Conservation (phyloP, 2,888 invertebrate genomes). For the Nemurella pictetii region DNA sequence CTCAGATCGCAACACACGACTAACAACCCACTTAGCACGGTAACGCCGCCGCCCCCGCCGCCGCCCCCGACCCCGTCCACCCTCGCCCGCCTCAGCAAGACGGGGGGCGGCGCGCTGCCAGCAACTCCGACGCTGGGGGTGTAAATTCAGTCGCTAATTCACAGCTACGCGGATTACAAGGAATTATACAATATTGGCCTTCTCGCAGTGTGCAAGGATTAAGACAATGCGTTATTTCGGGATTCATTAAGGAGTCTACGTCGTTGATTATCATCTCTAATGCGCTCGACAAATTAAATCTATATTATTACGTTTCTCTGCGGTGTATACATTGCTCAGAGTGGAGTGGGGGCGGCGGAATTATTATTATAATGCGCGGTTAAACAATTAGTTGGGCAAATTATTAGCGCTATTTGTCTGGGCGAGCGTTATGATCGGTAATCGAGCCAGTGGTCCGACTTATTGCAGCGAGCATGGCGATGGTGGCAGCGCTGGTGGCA, state of each 20-base stretch:
- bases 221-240: neutral
- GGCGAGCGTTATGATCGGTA: neutral
- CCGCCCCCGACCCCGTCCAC: neutral
- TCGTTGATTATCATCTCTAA: neutral
- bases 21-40: constrained; percentile 2
- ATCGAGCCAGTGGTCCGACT: neutral
- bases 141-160: constrained; percentile 5
- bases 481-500: neutral
- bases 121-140: neutral
- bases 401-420: neutral
- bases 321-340: neutral
- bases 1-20: neutral
- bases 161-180: neutral
- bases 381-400: neutral
- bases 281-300: neutral
- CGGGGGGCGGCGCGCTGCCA: neutral
- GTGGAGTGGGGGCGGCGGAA: neutral
- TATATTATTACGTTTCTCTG: neutral
- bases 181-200: constrained; percentile 6
- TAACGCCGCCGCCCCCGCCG: neutral
- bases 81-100: too few species aligned
- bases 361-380: neutral
- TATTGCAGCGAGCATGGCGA: neutral
- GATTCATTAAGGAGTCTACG: neutral
- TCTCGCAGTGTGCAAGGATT: neutral